phyloP scores from a whole-genome alignment of 2,113 vertebrate species.

The Dipodomys merriami region DNA sequence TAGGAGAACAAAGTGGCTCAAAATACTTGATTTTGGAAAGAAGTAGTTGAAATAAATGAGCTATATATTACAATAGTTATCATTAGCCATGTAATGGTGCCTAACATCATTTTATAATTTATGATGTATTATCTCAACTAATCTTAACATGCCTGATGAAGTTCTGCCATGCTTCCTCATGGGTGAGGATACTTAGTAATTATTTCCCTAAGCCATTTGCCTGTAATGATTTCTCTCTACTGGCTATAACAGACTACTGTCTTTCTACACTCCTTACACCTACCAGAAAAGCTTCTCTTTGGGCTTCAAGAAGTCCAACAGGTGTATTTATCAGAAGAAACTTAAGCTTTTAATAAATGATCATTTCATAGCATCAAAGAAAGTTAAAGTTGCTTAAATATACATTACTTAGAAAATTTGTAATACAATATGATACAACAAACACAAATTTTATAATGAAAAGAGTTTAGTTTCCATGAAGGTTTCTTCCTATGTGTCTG shows the following conservation, averaged over 20 bases:
- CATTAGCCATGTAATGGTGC: neutral
- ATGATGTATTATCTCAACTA: neutral
- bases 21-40: neutral
- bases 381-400: no score
- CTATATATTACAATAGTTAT: neutral
- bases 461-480: neutral
- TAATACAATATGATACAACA: neutral
- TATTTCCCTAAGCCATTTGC: neutral
- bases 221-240: neutral
- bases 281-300: neutral
- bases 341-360: conserved; percentile 24
- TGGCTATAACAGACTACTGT: neutral
- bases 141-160: neutral
- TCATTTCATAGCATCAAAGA: no score
- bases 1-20: neutral
- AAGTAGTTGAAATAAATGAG: neutral
- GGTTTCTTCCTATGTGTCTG: neutral
- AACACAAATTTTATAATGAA: neutral
- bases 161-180: neutral
- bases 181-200: neutral
- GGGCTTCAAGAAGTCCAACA: neutral
- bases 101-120: neutral
- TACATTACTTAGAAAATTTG: neutral
- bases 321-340: conserved; percentile 56
- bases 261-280: neutral